Conservation (phyloP, 2,113 vertebrate genomes). For the Taxidea taxus region DNA sequence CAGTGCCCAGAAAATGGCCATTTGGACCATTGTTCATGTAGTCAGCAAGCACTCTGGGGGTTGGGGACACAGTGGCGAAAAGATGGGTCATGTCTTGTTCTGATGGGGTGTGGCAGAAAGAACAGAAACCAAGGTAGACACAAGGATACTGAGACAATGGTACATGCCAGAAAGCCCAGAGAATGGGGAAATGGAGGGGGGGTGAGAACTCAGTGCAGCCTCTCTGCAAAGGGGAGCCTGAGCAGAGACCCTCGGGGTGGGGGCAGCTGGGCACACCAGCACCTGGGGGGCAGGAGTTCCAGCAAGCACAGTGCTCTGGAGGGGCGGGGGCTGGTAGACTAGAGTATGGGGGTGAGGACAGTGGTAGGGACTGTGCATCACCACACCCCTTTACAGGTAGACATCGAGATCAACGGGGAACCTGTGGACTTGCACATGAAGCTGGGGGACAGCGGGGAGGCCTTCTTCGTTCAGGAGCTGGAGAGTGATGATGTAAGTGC, state of each 20-base stretch:
- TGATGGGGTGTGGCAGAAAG: not conserved
- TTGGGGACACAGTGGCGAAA: not conserved
- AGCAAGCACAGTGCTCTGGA: not conserved
- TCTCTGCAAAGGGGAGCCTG: not conserved
- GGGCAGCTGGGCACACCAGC: not conserved
- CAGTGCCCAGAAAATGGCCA: not conserved
- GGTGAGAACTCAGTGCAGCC: not conserved
- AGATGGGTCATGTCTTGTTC: not conserved
- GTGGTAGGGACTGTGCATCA: accelerated
- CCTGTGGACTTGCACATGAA: conserved; percentile 95
- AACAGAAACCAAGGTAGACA: not conserved
- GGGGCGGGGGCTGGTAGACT: not conserved
- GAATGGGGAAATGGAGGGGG: not conserved
- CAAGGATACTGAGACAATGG: not conserved
- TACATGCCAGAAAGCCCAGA: accelerated
- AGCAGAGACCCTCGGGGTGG: not conserved
- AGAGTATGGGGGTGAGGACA: accelerated
- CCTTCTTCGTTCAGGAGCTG: conserved; percentile 93
- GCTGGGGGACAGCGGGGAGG: conserved; percentile 95
- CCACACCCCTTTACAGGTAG: conserved; percentile 84
- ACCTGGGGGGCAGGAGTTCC: not conserved
- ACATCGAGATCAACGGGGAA: conserved; percentile 96
- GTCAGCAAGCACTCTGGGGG: not conserved
- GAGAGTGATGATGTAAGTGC: conserved; percentile 87
- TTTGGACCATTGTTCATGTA: not conserved